phyloP scores from a whole-genome alignment of 2,888 invertebrate genomes.

The Erebia aethiops region DNA sequence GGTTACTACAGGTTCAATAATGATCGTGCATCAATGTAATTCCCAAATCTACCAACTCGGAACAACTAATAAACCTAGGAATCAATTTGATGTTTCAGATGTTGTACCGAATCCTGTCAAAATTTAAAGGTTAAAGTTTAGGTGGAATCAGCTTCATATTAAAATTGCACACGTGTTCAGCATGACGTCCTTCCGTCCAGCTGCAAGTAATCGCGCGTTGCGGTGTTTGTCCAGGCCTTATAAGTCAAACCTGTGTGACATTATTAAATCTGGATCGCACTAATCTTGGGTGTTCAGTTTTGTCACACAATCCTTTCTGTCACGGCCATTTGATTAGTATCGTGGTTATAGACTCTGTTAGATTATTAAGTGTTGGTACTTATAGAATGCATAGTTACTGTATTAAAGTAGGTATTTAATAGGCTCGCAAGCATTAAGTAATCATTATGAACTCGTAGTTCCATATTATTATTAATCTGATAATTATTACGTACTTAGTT shows the following conservation, averaged over 20 bases:
- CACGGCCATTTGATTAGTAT: conserved; percentile 56
- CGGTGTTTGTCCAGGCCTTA: conserved; percentile 38
- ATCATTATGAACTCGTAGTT: background rate
- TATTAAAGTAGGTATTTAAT: background rate
- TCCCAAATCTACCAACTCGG: too few relatives aligned
- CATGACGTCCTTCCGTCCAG: background rate
- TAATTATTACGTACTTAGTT: background rate
- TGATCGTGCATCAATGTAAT: too few relatives aligned
- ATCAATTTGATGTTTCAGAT: too few relatives aligned
- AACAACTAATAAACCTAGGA: too few relatives aligned
- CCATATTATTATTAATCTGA: too few relatives aligned
- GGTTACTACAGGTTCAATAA: too few relatives aligned
- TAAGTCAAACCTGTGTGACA: conserved; percentile 70
- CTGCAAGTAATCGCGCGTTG: background rate
- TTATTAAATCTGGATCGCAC: conserved; percentile 66
- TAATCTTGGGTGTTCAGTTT: conserved; percentile 61
- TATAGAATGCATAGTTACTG: background rate
- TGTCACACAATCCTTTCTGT: conserved; percentile 64
- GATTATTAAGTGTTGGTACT: conserved; percentile 16
- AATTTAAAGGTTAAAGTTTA: too few relatives aligned
- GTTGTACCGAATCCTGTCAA: too few relatives aligned
- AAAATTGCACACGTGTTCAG: too few relatives aligned
- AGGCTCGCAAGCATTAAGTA: background rate
- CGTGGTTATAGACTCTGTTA: conserved; percentile 18
- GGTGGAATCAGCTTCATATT: too few relatives aligned